Percentiles rank a stretch among this genome's conserved stretches.
Evolutionary conservation across 2,888 invertebrate genomes (phyloP).

Genomic region (Hoplodrina ambigua): DNA sequence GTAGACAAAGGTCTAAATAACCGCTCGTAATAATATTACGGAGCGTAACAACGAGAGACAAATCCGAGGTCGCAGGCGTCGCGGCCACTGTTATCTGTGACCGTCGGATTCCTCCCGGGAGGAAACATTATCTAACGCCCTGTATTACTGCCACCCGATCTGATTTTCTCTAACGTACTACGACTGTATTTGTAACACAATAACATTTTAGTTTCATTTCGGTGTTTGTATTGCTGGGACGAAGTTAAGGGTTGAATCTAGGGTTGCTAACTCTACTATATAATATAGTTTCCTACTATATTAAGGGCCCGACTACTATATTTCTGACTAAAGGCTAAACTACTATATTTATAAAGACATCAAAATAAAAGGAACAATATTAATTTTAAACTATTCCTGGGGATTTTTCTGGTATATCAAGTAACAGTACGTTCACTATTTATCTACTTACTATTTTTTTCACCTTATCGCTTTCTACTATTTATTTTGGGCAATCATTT

Average conservation of each 20-base stretch:
- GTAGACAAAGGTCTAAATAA: conserved; percentile 67
- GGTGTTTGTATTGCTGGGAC: conserved; percentile 56
- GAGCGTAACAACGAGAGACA: conserved; percentile 72
- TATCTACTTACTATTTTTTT: no score
- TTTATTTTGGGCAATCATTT: no score
- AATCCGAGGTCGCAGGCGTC: conserved; percentile 76
- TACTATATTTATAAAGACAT: no score
- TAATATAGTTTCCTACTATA: no score
- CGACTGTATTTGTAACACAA: conserved; percentile 76
- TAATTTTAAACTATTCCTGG: no score
- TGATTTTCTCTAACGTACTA: conserved; percentile 75
- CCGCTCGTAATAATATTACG: conserved; percentile 69
- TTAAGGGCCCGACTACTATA: no score
- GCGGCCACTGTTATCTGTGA: conserved; percentile 74
- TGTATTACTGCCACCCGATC: conserved; percentile 77
- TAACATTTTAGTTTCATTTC: conserved; percentile 75
- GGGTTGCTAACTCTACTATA: no score
- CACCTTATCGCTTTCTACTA: no score
- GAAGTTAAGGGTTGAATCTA: conserved; percentile 29
- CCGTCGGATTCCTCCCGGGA: conserved; percentile 74
- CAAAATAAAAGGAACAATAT: no score
- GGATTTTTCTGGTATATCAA: no score
- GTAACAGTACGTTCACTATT: no score
- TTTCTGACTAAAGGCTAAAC: no score
- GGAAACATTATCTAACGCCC: conserved; percentile 81